Evolutionary conservation across 2,797 vertebrate species (phyloP).

Genomic region (Ambastaia sidthimunki): DNA sequence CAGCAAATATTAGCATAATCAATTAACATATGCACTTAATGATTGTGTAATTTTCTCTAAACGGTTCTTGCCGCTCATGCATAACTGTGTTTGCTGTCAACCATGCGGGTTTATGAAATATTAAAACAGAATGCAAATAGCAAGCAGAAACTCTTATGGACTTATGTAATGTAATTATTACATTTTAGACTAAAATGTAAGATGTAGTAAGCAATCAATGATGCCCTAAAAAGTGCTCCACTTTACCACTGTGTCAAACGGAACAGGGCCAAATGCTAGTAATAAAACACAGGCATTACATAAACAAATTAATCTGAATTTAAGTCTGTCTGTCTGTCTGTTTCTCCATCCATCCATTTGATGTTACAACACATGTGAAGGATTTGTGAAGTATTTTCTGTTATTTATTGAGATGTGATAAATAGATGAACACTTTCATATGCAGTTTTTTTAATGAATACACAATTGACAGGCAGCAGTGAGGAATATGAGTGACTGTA

Average conservation of each 20-base stretch:
- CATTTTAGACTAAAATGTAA: constrained; percentile 41
- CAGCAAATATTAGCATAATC: constrained; percentile 28
- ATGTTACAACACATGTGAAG: not conserved
- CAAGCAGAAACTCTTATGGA: constrained; percentile 34
- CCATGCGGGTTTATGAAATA: constrained; percentile 14
- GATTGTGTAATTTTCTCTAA: constrained; percentile 28
- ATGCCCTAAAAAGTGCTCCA: not conserved
- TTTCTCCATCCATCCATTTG: not conserved
- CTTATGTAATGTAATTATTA: constrained; percentile 38
- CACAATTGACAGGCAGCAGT: constrained; percentile 40
- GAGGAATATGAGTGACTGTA: constrained; percentile 34
- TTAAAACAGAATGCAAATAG: constrained; percentile 23
- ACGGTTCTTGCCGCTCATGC: constrained; percentile 11
- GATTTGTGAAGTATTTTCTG: not conserved
- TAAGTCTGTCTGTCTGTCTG: too few relatives aligned
- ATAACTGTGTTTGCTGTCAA: constrained; percentile 18
- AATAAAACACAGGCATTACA: too few relatives aligned
- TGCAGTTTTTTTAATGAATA: constrained; percentile 28
- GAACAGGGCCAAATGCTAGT: not conserved
- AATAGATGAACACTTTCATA: constrained; percentile 31
- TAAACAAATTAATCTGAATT: too few relatives aligned
- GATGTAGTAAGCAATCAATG: constrained; percentile 5
- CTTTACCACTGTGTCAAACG: not conserved
- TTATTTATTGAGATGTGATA: constrained; percentile 10
- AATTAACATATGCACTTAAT: constrained; percentile 42